These are phyloP conservation scores for Choloepus hoffmanni DNA, from an alignment of 2,113 vertebrate species.

Conservation along the genomic window DNA sequence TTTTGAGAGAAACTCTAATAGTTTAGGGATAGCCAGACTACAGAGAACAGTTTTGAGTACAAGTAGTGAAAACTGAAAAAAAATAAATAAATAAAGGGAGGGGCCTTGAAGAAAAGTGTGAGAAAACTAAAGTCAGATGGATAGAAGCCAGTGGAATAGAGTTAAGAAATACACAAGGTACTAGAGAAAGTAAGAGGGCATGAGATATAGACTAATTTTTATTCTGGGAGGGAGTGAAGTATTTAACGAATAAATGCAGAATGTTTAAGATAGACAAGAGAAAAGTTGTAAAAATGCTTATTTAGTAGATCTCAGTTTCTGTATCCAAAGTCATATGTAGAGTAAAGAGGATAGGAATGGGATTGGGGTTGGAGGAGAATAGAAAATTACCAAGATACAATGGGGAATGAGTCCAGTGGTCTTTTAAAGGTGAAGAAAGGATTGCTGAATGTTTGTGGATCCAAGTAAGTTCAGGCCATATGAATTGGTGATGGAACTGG, in stretches of 20 bases:
- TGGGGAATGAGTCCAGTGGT: too few relatives aligned
- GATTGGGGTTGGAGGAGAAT: not conserved
- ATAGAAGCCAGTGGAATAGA: not conserved
- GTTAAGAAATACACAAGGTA: not conserved
- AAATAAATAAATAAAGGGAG: not conserved
- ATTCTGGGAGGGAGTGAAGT: not conserved
- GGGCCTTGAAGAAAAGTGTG: not conserved
- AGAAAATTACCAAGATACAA: not conserved
- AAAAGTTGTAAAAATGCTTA: not conserved
- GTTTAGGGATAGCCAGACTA: not conserved
- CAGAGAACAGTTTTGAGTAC: not conserved
- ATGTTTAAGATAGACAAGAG: not conserved
- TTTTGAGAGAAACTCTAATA: not conserved
- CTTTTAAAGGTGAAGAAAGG: not conserved
- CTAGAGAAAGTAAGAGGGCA: not conserved
- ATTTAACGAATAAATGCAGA: not conserved
- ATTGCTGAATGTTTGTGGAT: rapidly evolving
- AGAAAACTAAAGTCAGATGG: not conserved
- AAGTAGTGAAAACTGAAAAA: not conserved
- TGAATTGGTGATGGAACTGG: not conserved
- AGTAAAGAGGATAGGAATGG: not conserved
- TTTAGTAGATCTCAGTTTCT: not conserved
- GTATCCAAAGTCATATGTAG: not conserved
- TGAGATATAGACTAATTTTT: not conserved
- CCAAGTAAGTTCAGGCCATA: not conserved